Conservation (phyloP, 2,113 vertebrate species). For the Pipa parva region DNA sequence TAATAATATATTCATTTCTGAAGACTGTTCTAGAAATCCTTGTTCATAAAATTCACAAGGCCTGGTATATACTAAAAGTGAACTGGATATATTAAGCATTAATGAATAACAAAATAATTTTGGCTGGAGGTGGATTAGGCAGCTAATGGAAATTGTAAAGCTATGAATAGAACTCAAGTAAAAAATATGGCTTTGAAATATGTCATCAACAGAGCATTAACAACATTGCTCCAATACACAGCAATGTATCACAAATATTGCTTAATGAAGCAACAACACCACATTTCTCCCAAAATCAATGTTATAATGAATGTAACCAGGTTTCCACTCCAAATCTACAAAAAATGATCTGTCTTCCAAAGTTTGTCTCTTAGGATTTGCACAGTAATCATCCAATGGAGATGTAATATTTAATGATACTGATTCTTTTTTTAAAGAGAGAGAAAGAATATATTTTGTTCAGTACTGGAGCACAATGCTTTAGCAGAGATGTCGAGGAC, state of each 20-base stretch:
- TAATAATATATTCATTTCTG: neutral
- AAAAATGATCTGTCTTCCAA: too few relatives aligned
- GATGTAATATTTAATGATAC: too few relatives aligned
- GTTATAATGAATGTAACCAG: too few relatives aligned
- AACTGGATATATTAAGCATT: constrained; percentile 19
- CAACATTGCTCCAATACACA: constrained; percentile 20
- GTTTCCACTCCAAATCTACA: too few relatives aligned
- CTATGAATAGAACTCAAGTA: constrained; percentile 19
- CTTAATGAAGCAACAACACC: neutral
- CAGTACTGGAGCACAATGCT: too few relatives aligned
- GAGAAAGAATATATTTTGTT: too few relatives aligned
- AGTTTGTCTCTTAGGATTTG: too few relatives aligned
- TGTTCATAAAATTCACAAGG: constrained; percentile 12
- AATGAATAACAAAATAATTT: constrained; percentile 36
- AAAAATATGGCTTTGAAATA: constrained; percentile 19
- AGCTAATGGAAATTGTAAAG: constrained; percentile 24
- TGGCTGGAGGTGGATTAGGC: constrained; percentile 29
- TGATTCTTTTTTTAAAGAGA: too few relatives aligned
- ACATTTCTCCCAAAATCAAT: neutral
- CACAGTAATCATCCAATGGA: too few relatives aligned
- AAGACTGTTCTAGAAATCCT: constrained; percentile 1
- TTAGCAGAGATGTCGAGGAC: too few relatives aligned
- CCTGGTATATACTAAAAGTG: constrained; percentile 19
- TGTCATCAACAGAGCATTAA: constrained; percentile 28
- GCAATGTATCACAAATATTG: constrained; percentile 12